phyloP scores from a whole-genome alignment of 2,888 invertebrate species.

The Ormyrus thymus region DNA sequence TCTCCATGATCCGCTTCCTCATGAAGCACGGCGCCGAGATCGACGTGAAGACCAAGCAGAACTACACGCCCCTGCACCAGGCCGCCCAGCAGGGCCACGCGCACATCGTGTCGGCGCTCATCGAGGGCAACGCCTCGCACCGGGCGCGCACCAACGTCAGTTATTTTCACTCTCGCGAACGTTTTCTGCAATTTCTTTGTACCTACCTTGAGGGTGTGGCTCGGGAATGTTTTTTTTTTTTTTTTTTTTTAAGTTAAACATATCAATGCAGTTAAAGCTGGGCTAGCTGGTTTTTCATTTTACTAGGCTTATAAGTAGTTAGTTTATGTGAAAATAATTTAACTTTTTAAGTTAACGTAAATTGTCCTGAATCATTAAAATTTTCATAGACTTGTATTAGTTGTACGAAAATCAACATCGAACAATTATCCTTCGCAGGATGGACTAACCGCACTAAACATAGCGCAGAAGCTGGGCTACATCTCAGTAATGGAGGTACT shows the following conservation, averaged over 20 bases:
- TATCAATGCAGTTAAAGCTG: too few relatives aligned
- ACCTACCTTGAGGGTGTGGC: too few relatives aligned
- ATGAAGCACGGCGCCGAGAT: conserved; percentile 93
- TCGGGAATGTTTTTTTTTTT: too few relatives aligned
- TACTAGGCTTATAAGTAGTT: background rate
- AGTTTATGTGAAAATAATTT: background rate
- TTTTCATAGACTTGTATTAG: background rate
- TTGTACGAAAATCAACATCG: background rate
- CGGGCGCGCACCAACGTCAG: conserved; percentile 93
- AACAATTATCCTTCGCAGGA: conserved; percentile 78
- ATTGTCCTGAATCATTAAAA: too few relatives aligned
- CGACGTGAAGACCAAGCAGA: conserved; percentile 82
- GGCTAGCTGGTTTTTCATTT: conserved; percentile 65
- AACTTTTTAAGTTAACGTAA: background rate
- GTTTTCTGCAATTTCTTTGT: too few relatives aligned
- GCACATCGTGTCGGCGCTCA: conserved; percentile 91
- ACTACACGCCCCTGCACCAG: conserved; percentile 96
- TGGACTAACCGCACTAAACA: conserved; percentile 97
- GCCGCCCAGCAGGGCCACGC: conserved; percentile 99
- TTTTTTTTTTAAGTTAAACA: too few relatives aligned
- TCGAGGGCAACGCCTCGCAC: conserved; percentile 95
- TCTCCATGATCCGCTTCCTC: conserved; percentile 92
- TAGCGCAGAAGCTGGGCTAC: conserved; percentile 97
- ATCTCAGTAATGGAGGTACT: conserved; percentile 98
- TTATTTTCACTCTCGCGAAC: too few relatives aligned